Percentiles rank a stretch among this genome's conserved stretches.
Evolutionary conservation across 2,113 vertebrate species (phyloP).

Genomic region (Paramisgurnus dabryanus): DNA sequence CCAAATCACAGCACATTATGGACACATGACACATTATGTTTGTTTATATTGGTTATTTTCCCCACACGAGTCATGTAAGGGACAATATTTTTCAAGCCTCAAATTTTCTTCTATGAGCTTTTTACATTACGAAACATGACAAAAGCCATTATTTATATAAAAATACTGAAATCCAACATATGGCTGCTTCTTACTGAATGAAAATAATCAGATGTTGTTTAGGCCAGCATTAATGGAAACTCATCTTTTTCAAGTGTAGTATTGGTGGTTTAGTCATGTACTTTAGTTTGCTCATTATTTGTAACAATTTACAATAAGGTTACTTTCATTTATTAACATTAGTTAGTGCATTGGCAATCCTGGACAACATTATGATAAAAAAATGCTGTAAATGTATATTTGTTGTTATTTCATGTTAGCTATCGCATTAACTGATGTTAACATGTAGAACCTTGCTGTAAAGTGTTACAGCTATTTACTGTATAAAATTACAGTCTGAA

Average conservation of each 20-base stretch:
- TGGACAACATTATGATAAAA: no score
- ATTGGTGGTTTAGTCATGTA: constrained; percentile 23
- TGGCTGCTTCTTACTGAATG: constrained; percentile 23
- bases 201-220: not conserved
- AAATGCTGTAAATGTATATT: no score
- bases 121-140: not conserved
- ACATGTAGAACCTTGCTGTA: not conserved
- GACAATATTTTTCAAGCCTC: no score
- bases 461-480: constrained; percentile 3
- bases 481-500: constrained; percentile 1
- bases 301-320: not conserved
- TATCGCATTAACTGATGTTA: no score
- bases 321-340: no score
- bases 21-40: no score
- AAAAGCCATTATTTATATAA: constrained; percentile 13
- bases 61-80: no score
- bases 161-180: constrained; percentile 20
- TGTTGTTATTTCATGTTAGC: no score
- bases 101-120: not conserved
- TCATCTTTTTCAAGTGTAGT: constrained; percentile 48
- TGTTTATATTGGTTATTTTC: not conserved
- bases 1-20: no score
- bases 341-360: no score
- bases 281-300: constrained; percentile 20
- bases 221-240: not conserved